phyloP scores from a whole-genome alignment of 2,113 vertebrate species.

The Meles meles region DNA sequence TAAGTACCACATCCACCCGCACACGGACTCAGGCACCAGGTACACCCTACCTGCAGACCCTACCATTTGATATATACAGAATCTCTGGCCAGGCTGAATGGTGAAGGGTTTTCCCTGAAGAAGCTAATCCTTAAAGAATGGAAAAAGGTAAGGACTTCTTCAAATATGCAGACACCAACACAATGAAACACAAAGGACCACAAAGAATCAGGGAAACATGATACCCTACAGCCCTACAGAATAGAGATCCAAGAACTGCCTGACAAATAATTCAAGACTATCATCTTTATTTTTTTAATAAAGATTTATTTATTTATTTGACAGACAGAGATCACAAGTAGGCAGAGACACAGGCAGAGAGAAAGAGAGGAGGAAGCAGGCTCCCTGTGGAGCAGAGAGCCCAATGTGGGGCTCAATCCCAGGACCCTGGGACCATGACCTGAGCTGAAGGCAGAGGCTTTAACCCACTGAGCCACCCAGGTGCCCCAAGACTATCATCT shows the following conservation, averaged over 20 bases:
- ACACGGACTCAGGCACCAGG: not conserved
- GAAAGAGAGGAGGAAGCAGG: no score
- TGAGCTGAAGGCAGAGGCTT: no score
- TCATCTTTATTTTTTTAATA: not conserved
- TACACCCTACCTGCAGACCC: not conserved
- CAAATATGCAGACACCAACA: not conserved
- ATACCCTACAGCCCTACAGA: not conserved
- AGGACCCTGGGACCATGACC: no score
- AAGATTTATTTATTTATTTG: no score
- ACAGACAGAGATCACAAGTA: no score
- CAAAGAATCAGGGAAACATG: not conserved
- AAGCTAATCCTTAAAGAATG: not conserved
- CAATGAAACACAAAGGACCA: not conserved
- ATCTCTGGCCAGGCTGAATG: not conserved
- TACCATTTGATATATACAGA: not conserved
- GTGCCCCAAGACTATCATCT: not conserved
- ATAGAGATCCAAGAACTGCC: not conserved
- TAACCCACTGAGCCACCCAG: no score
- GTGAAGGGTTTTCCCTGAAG: not conserved
- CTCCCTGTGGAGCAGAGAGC: no score
- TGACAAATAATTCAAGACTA: not conserved
- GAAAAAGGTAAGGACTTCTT: not conserved
- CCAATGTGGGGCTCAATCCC: no score
- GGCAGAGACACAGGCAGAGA: no score
- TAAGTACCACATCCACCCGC: not conserved